Percentiles rank a stretch among this genome's conserved stretches.
These are phyloP conservation scores for Artemia franciscana DNA, from an alignment of 1,140 invertebrate genomes.

Conservation along the genomic window DNA sequence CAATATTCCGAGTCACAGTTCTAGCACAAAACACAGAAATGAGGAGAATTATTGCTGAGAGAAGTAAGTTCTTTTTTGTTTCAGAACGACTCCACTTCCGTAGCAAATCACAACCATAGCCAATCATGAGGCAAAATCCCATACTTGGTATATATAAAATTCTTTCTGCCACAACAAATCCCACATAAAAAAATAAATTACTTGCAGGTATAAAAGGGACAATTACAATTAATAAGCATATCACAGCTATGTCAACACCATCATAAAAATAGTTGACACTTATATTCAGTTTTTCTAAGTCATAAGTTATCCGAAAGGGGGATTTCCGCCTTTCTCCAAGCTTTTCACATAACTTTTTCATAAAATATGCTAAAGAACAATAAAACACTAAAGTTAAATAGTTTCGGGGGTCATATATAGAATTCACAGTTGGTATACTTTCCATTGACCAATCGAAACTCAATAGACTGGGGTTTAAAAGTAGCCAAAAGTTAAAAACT, in stretches of 20 bases:
- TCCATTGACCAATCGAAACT: constrained; percentile 95
- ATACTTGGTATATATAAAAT: constrained; percentile 86
- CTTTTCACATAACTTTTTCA: neutral
- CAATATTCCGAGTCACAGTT: constrained; percentile 57
- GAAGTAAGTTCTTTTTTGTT: constrained; percentile 17
- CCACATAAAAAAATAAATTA: constrained; percentile 84
- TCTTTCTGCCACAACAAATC: constrained; percentile 86
- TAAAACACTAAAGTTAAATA: constrained; percentile 45
- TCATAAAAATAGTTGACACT: constrained; percentile 2
- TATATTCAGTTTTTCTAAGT: neutral
- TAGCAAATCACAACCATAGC: constrained; percentile 29
- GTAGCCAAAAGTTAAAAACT: constrained; percentile 54
- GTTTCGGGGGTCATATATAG: constrained; percentile 46
- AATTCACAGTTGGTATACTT: constrained; percentile 51
- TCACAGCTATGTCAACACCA: constrained; percentile 10
- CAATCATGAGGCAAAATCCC: constrained; percentile 71
- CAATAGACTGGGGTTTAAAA: constrained; percentile 52
- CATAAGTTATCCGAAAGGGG: neutral
- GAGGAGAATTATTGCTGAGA: constrained; percentile 27
- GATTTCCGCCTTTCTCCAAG: neutral
- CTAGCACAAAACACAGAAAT: constrained; percentile 39
- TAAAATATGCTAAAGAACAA: constrained; percentile 11
- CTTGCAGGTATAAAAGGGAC: constrained; percentile 81
- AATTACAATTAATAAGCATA: constrained; percentile 50
- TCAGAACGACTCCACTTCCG: constrained; percentile 13